Evolutionary conservation across 2,113 vertebrate species (phyloP), one percentile per base, ranked within the genome.

Genomic region (Ariopsis seemanni): DNA sequence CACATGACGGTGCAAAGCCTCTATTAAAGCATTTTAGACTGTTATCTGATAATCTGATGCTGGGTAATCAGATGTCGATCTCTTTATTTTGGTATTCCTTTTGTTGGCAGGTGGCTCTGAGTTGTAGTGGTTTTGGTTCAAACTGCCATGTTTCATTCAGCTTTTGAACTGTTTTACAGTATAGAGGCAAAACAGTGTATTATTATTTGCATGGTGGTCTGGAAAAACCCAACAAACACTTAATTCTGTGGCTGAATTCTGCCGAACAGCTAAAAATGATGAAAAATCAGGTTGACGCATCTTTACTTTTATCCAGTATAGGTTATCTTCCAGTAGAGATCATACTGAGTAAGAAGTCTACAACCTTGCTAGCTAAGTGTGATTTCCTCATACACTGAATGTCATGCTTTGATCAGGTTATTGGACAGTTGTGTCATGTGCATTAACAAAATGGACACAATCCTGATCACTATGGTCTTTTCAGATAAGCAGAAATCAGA

Each of bases 11-110:
- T 42, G 42, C 42, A 42, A 42, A 42, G 42, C 42, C 42, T 42
- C 42, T 42, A 42, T n/a, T 48, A 14, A 67, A 58, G 85, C 77
- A 81, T 86, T 86, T 81, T 81, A 48, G 11, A 71, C 27, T 69
- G 20, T 65, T 25, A 42, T 86, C 77, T 81, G 63, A 81, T 86
- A 48, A 67, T 42, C 85, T 27, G 30, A 69, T 34, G 60, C 25
- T 71, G 67, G 50, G 11, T 86, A 80, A 69, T 86, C 85, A 69
- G 85, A 81, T 67, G 20, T 81, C 63, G 27, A 2, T 86, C 60
- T 86, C 1, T 78, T 86, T 80, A 17, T 85, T 42, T 85, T 62
- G 30, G 11, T 58, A 42, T 84, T 25, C 27, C 10, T 8, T 30
- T 34, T 57, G 20, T 42, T 81, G 77, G 85, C 85, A 86, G 57